Evolutionary conservation across 2,797 vertebrate genomes (phyloP).

Genomic region (Channa striata): DNA sequence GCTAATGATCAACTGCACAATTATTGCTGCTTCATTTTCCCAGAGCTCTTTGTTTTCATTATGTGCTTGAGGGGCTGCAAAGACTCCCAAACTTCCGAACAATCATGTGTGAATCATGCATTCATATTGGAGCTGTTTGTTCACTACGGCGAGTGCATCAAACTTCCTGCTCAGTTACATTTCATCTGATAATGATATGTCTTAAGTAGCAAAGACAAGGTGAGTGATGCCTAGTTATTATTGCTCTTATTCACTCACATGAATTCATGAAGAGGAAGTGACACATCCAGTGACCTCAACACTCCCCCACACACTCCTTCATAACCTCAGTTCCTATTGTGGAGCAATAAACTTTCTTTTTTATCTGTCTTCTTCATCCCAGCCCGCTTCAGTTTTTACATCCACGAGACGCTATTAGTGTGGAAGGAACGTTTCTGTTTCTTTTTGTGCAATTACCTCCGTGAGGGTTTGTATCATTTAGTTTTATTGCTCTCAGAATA

Average conservation of each 20-base stretch:
- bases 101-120: slow-evolving; percentile 32
- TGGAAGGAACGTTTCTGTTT: slow-evolving; percentile 4
- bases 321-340: slow-evolving; percentile 38
- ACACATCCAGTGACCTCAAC: slow-evolving; percentile 59
- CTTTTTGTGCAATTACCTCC: slow-evolving; percentile 6
- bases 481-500: slow-evolving; percentile 22
- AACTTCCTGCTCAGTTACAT: slow-evolving; percentile 4
- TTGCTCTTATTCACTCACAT: slow-evolving; percentile 22
- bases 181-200: slow-evolving; percentile 23
- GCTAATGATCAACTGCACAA: background rate
- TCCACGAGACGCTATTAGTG: background rate
- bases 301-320: slow-evolving; percentile 44
- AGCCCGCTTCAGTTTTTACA: background rate
- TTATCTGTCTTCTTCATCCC: slow-evolving; percentile 10
- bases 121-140: slow-evolving; percentile 1
- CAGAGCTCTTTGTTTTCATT: slow-evolving; percentile 2
- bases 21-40: background rate
- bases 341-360: slow-evolving; percentile 23
- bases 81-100: background rate
- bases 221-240: slow-evolving; percentile 11
- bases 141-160: slow-evolving; percentile 18
- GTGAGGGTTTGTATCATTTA: slow-evolving; percentile 5
- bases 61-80: background rate
- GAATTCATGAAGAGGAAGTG: slow-evolving; percentile 52
- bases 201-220: slow-evolving; percentile 9